A percentile compares a stretch with the other conserved stretches of the same genome.
Conservation (phyloP, 2,888 invertebrate species). For the Fissipunctia ypsillon region DNA sequence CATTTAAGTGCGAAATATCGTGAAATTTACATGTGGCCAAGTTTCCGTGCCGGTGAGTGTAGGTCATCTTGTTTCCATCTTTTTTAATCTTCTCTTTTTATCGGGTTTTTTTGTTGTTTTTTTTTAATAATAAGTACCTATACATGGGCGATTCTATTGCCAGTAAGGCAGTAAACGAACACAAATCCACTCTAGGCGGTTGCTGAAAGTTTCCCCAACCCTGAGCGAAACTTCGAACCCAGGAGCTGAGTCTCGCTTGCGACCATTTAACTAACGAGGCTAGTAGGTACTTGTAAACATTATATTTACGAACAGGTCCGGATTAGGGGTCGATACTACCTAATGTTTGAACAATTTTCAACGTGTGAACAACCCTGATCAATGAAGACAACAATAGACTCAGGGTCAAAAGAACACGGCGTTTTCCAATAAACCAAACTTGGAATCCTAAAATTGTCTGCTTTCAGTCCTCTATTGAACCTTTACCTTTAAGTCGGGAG, state of each 20-base stretch:
- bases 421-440: slow-evolving; percentile 47
- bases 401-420: slow-evolving; percentile 43
- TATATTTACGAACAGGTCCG: slow-evolving; percentile 45
- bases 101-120: too few relatives aligned
- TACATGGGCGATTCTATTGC: background rate
- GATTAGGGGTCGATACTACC: slow-evolving; percentile 25
- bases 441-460: slow-evolving; percentile 22
- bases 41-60: too few relatives aligned
- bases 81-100: too few relatives aligned
- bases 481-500: slow-evolving; percentile 9
- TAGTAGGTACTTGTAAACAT: slow-evolving; percentile 17
- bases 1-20: too few relatives aligned
- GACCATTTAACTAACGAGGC: background rate
- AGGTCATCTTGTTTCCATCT: too few relatives aligned
- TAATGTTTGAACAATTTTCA: slow-evolving; percentile 46
- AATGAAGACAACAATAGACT: slow-evolving; percentile 46
- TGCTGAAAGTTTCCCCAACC: background rate
- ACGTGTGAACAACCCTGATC: slow-evolving; percentile 34
- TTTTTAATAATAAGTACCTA: too few relatives aligned
- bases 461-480: slow-evolving; percentile 21
- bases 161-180: background rate
- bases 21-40: too few relatives aligned
- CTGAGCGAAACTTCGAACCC: too few relatives aligned
- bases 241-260: background rate
- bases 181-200: background rate